A percentile compares a stretch with the other conserved stretches of the same genome.
Conservation (phyloP, 2,888 invertebrate genomes). For the Drosophila aldrichi region DNA sequence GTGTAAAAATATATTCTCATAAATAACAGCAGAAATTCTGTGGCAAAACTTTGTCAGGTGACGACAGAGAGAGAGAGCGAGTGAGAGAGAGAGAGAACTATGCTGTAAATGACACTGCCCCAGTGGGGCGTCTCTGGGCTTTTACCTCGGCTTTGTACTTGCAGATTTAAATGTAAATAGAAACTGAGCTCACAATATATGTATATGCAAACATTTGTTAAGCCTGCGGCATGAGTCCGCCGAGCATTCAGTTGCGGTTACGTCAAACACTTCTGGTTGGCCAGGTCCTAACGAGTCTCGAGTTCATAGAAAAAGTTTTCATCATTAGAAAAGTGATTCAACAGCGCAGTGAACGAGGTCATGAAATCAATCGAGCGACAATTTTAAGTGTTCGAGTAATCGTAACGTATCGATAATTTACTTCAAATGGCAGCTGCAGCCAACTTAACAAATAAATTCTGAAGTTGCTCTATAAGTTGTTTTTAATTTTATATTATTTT, state of each 20-base stretch:
- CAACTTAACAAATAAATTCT: background rate
- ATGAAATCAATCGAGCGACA: conserved; percentile 17
- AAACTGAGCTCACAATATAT: conserved; percentile 21
- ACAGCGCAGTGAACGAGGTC: conserved; percentile 13
- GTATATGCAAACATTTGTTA: conserved; percentile 31
- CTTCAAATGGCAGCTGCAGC: background rate
- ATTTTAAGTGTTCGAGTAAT: background rate
- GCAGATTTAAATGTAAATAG: conserved; percentile 49
- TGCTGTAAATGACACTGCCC: conserved; percentile 32
- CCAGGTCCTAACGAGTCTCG: conserved; percentile 1
- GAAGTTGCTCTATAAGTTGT: no score
- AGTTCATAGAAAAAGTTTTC: background rate
- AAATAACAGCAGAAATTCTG: conserved; percentile 35
- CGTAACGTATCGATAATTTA: conserved; percentile 6
- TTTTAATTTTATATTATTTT: no score
- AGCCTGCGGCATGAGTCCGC: conserved; percentile 42
- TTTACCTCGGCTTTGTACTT: conserved; percentile 1
- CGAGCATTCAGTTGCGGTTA: conserved; percentile 34
- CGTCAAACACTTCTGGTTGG: conserved; percentile 9
- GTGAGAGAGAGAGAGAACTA: background rate
- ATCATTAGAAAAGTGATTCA: conserved; percentile 5
- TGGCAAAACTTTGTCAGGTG: conserved; percentile 32
- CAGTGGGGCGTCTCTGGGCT: conserved; percentile 21
- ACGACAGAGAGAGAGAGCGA: background rate
- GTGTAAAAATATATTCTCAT: conserved; percentile 46